A percentile compares a stretch with the other conserved stretches of the same genome.
These are phyloP conservation scores for Simalia tracyae DNA, from an alignment of 2,797 vertebrate species.

Conservation along the genomic window DNA sequence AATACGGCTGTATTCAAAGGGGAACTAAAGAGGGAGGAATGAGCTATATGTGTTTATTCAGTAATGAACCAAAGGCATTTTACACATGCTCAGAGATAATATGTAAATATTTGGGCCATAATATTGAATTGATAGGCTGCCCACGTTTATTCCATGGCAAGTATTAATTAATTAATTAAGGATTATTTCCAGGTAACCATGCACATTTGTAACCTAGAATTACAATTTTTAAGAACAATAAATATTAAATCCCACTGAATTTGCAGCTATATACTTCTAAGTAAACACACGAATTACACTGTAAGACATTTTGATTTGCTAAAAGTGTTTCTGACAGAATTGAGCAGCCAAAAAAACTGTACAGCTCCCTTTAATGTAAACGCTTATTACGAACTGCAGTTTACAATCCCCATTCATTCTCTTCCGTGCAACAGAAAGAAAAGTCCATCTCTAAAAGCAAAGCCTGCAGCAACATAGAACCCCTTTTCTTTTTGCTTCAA, in stretches of 20 bases:
- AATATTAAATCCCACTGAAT: background rate
- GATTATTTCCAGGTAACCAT: background rate
- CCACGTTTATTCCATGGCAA: background rate
- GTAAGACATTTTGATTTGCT: background rate
- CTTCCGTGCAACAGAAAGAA: background rate
- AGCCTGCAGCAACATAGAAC: background rate
- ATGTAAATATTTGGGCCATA: background rate
- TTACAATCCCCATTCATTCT: background rate
- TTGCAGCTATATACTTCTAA: background rate
- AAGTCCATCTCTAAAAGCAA: background rate
- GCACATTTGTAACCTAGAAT: background rate
- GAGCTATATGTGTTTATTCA: background rate
- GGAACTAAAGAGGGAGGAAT: background rate
- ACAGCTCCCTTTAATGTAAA: background rate
- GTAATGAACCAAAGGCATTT: background rate
- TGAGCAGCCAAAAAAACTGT: background rate
- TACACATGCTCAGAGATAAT: background rate
- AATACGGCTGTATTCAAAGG: background rate
- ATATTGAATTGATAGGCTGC: background rate
- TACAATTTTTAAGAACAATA: background rate
- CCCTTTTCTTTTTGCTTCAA: background rate
- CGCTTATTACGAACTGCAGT: background rate
- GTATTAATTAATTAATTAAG: background rate
- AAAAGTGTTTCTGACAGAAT: background rate
- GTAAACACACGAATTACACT: background rate